Base-by-base conservation (phyloP, 2,113 vertebrate genomes). In the Embiotoca jacksoni region DNA sequence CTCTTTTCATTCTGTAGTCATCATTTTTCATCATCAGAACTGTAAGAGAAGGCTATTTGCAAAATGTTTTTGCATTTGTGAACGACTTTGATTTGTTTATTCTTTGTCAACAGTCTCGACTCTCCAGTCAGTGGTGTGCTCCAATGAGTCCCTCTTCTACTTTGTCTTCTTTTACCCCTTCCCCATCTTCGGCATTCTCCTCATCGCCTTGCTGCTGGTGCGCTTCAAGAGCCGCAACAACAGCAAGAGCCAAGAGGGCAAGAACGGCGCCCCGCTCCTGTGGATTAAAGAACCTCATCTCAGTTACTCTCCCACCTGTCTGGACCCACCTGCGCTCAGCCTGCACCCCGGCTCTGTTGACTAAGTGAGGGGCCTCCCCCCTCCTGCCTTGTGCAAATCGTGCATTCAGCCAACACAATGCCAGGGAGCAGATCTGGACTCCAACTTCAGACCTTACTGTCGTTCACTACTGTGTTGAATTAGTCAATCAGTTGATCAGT, bases 201-300 rank as follows among this genome's bases (percentile, higher is more conserved):
- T 99, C 93, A 97, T 99, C 87, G 96, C 97, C 41, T 93, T 99
- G 89, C 95, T 99, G 59, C 91, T 98, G n/a, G 96, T 99, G 71
- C 96, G 97, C 82, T 99, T 96, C 95, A 97, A 96, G 94, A 95
- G 96, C 85, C 96, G 98, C 50, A 95, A 92, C 92, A 95, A 95
- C 91, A 95, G 93, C 95, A 98, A 97, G 92, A 97, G 96, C 87
- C 97, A 97, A 0, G 98, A 99, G 1, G 97, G 97, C 83, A 99
- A 99, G 92, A 99, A 99, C 0, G 98, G 98, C n/a, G 98, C 97
- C 32, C 98, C 98, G 35, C 92, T 99, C 67, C 85, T 99, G 78
- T 99, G 98, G 98, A 99, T 99, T 93, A 99, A 99, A 90, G 98
- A 99, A 50, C 98, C 98, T 0, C 98, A 99, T 90, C 96, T 99